phyloP scores from a whole-genome alignment of 2,113 vertebrate species.

The Alethe diademata region DNA sequence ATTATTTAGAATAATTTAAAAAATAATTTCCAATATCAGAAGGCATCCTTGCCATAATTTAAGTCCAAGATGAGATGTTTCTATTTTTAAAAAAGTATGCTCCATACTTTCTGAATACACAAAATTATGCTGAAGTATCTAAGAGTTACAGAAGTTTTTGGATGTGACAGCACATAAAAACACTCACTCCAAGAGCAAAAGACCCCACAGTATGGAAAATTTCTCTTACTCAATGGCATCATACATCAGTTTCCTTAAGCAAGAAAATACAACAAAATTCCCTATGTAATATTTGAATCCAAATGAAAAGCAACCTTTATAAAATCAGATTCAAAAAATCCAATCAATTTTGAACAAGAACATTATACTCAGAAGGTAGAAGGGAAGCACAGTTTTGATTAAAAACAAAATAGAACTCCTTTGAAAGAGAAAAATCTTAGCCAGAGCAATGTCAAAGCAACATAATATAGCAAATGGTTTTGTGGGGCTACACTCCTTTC shows the following conservation, averaged over 20 bases:
- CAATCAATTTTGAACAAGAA: neutral
- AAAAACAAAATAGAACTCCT: neutral
- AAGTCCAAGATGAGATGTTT: neutral
- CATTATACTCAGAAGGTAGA: neutral
- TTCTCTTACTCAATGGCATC: neutral
- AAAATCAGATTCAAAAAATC: neutral
- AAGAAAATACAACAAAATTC: neutral
- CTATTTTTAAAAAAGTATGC: neutral
- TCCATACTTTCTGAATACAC: neutral
- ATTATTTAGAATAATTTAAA: neutral
- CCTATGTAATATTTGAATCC: neutral
- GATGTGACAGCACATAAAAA: neutral
- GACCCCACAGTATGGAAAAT: rapidly evolving
- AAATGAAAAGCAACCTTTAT: neutral
- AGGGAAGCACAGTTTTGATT: neutral
- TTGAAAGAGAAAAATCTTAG: neutral
- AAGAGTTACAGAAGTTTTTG: neutral
- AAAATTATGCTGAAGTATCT: neutral
- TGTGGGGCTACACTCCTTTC: neutral
- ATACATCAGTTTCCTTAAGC: neutral
- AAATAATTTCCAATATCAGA: neutral
- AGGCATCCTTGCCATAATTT: neutral
- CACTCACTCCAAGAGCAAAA: neutral
- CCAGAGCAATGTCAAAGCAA: neutral
- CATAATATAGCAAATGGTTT: neutral